phyloP scores from a whole-genome alignment of 2,888 invertebrate species.

The Ptychoptera contaminata region DNA sequence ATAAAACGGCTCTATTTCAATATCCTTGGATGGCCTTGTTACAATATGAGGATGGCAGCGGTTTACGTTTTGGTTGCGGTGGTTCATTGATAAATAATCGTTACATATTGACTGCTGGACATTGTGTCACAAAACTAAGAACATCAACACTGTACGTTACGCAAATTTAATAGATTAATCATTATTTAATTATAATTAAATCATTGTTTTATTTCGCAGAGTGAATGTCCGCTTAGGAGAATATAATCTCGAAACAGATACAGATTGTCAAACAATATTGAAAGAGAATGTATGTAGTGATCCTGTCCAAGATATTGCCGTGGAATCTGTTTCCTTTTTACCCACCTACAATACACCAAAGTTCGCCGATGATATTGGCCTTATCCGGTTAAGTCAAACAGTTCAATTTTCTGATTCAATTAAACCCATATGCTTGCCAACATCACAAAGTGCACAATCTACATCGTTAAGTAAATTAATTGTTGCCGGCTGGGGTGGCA shows the following conservation, averaged over 20 bases:
- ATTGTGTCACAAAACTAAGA: slow-evolving; percentile 15
- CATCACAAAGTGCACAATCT: slow-evolving; percentile 20
- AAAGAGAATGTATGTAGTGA: slow-evolving; percentile 21
- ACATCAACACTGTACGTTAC: neutral
- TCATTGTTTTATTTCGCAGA: slow-evolving; percentile 1
- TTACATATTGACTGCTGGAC: slow-evolving; percentile 24
- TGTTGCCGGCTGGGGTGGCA: slow-evolving; percentile 43
- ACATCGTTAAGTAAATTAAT: slow-evolving; percentile 22
- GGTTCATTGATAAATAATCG: slow-evolving; percentile 21
- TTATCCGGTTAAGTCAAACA: slow-evolving; percentile 30
- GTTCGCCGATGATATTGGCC: slow-evolving; percentile 40
- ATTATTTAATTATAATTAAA: no score
- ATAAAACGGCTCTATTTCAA: slow-evolving; percentile 41
- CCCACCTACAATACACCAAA: slow-evolving; percentile 30
- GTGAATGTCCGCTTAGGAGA: slow-evolving; percentile 18
- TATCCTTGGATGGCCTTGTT: slow-evolving; percentile 65
- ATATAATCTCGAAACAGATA: slow-evolving; percentile 13
- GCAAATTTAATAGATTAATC: neutral
- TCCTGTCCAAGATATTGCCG: slow-evolving; percentile 25
- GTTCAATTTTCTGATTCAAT: slow-evolving; percentile 27
- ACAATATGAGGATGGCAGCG: slow-evolving; percentile 34
- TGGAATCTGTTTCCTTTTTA: slow-evolving; percentile 31
- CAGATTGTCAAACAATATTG: slow-evolving; percentile 16
- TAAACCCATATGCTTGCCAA: slow-evolving; percentile 37
- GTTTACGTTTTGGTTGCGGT: slow-evolving; percentile 24